Conservation (phyloP, 2,113 vertebrate species). For the Australoheros scitulus region DNA sequence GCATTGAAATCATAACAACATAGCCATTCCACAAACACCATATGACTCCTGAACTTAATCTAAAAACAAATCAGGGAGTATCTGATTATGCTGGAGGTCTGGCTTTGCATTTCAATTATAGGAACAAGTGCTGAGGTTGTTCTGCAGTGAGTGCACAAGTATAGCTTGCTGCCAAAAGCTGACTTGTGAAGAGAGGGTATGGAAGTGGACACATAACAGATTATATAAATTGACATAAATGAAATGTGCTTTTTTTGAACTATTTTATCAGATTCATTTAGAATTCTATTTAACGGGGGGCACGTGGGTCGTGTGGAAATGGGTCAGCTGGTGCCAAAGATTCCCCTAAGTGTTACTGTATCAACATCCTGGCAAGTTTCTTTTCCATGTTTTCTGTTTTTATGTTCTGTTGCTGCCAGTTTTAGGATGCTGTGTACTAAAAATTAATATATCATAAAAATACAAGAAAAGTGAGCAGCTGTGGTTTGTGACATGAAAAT, state of each 20-base stretch:
- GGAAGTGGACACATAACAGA: slow-evolving; percentile 2
- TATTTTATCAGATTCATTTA: slow-evolving; percentile 31
- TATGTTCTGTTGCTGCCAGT: neutral
- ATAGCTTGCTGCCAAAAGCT: slow-evolving; percentile 30
- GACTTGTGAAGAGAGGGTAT: slow-evolving; percentile 16
- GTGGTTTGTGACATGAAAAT: neutral
- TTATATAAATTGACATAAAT: slow-evolving; percentile 18
- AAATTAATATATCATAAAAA: neutral
- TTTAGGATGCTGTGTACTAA: neutral
- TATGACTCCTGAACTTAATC: slow-evolving; percentile 63
- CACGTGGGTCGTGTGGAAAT: slow-evolving; percentile 26
- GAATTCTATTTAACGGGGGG: slow-evolving; percentile 12
- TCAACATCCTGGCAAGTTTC: neutral
- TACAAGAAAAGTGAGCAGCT: neutral
- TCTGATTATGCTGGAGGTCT: slow-evolving; percentile 60
- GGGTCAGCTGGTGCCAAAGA: slow-evolving; percentile 39
- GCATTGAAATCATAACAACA: slow-evolving; percentile 53
- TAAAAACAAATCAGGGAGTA: slow-evolving; percentile 67
- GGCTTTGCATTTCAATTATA: slow-evolving; percentile 61
- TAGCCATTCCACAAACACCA: slow-evolving; percentile 52
- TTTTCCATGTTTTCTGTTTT: neutral
- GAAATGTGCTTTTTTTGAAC: neutral
- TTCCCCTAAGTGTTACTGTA: slow-evolving; percentile 14
- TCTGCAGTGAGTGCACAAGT: slow-evolving; percentile 7
- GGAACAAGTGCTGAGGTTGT: slow-evolving; percentile 18